A percentile compares a stretch with the other conserved stretches of the same genome.
Conservation (phyloP, 2,797 vertebrate species). For the Acanthornis magna region DNA sequence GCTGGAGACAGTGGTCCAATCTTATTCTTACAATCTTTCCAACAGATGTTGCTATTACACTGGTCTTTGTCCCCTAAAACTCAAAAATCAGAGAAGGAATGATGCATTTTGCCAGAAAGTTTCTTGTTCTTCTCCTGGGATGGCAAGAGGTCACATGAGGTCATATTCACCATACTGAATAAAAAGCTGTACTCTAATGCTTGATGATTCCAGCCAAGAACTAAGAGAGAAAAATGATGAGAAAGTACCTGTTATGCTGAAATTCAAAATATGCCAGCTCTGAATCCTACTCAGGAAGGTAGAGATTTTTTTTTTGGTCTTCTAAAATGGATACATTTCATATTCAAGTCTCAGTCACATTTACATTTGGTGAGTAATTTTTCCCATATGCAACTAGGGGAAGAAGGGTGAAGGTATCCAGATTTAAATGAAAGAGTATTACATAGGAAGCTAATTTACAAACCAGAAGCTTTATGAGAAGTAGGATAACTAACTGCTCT, state of each 20-base stretch:
- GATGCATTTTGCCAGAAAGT: neutral
- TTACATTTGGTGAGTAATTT: conserved; percentile 16
- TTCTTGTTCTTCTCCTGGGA: neutral
- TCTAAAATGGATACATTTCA: neutral
- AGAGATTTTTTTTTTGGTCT: neutral
- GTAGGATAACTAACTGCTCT: conserved; percentile 47
- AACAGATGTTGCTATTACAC: neutral
- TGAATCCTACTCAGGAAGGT: neutral
- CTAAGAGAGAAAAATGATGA: neutral
- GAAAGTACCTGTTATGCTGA: neutral
- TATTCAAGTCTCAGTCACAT: neutral
- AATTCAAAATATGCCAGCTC: neutral
- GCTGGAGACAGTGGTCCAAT: neutral
- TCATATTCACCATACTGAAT: neutral
- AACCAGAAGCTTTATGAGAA: conserved; percentile 47
- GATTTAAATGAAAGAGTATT: conserved; percentile 17
- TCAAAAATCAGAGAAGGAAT: neutral
- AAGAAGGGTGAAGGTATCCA: conserved; percentile 16
- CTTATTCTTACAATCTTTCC: neutral
- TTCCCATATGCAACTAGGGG: neutral
- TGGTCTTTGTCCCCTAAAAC: neutral
- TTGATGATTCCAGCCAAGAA: neutral
- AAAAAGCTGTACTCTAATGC: neutral
- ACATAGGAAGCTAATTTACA: conserved; percentile 32
- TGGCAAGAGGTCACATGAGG: neutral